Evolutionary conservation across 1,140 invertebrate species (phyloP).

Genomic region (Theocolax elegans): DNA sequence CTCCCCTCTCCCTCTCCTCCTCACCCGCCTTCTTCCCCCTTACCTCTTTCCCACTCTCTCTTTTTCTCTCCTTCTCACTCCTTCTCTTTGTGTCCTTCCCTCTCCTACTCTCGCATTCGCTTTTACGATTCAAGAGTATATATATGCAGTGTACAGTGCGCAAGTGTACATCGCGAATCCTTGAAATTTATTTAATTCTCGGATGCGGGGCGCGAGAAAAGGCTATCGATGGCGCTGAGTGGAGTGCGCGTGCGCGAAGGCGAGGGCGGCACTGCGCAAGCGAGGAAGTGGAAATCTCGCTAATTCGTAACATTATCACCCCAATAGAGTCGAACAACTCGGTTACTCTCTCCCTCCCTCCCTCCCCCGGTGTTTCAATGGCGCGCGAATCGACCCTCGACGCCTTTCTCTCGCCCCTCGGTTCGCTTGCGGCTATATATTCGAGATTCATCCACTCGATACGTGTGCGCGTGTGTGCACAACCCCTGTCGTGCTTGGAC

Average conservation of each 20-base stretch:
- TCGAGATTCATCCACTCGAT: conserved; percentile 52
- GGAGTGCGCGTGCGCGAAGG: neutral
- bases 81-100: neutral
- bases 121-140: neutral
- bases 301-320: conserved; percentile 65
- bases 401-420: neutral
- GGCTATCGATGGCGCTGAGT: too few species aligned
- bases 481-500: conserved; percentile 1
- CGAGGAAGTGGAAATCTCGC: conserved; percentile 58
- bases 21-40: neutral
- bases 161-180: neutral
- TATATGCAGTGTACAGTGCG: neutral
- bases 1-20: too few species aligned
- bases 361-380: neutral
- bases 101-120: neutral
- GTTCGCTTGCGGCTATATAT: neutral
- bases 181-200: conserved; percentile 54
- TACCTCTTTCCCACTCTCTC: too few species aligned
- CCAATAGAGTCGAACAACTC: conserved; percentile 53
- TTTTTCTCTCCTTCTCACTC: neutral
- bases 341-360: neutral
- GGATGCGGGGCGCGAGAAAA: conserved; percentile 16
- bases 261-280: too few species aligned
- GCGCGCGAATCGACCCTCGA: neutral
- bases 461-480: neutral